These are phyloP conservation scores for Hemistola chrysoprasaria DNA, from an alignment of 2,888 invertebrate species.

Conservation along the genomic window DNA sequence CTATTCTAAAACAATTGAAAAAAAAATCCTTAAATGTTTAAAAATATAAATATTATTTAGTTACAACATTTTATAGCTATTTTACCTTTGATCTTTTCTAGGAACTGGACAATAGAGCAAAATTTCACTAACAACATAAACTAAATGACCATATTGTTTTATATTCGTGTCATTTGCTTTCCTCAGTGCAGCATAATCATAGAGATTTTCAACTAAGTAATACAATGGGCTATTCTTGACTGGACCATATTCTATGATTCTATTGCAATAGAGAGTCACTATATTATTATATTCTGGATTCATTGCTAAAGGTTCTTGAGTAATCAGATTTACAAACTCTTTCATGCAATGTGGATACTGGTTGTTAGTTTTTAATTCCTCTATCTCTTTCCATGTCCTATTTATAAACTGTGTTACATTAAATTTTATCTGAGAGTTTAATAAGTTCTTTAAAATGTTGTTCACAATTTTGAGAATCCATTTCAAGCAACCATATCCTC, in stretches of 20 bases:
- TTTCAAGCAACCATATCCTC: constrained; percentile 71
- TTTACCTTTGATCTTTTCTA: constrained; percentile 80
- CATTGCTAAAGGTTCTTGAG: constrained; percentile 48
- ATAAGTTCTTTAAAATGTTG: constrained; percentile 39
- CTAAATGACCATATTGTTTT: constrained; percentile 45
- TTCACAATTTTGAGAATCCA: constrained; percentile 63
- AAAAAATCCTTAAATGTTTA: background rate
- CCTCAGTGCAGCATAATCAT: too few species aligned
- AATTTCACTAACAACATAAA: constrained; percentile 66
- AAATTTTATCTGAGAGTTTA: constrained; percentile 36
- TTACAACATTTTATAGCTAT: background rate
- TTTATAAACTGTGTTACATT: constrained; percentile 52
- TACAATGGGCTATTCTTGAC: constrained; percentile 58
- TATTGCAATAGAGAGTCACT: constrained; percentile 52
- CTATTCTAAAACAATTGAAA: constrained; percentile 49
- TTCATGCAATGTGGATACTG: constrained; percentile 65
- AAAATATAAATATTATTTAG: background rate
- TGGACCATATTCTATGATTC: constrained; percentile 61
- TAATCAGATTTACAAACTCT: constrained; percentile 62
- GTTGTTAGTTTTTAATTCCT: constrained; percentile 69
- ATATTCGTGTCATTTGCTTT: constrained; percentile 40
- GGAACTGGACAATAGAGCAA: constrained; percentile 72
- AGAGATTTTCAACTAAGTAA: constrained; percentile 43
- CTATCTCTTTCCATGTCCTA: constrained; percentile 68
- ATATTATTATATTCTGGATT: constrained; percentile 52